Percentiles rank a stretch among this genome's conserved stretches.
Evolutionary conservation across 2,888 invertebrate genomes (phyloP).

Genomic region (Erebia epiphron): DNA sequence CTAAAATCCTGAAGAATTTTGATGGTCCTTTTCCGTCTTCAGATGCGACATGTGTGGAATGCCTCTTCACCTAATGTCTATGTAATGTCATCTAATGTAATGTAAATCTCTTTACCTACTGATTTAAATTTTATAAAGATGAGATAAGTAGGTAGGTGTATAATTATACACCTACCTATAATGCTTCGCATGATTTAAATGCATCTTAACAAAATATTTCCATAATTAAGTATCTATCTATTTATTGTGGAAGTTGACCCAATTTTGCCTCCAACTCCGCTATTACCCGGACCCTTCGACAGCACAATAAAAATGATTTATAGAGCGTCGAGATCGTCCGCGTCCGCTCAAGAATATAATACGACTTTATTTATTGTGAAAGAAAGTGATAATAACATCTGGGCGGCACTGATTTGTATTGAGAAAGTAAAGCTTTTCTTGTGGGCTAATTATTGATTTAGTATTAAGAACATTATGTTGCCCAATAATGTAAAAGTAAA

Average conservation of each 20-base stretch:
- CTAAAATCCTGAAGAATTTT: neutral
- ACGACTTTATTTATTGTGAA: slow-evolving; percentile 73
- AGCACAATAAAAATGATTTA: slow-evolving; percentile 80
- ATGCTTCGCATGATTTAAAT: slow-evolving; percentile 1
- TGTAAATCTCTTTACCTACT: too few relatives aligned
- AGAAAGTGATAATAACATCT: slow-evolving; percentile 71
- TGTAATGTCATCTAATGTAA: too few relatives aligned
- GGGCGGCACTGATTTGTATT: slow-evolving; percentile 55
- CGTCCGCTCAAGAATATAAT: slow-evolving; percentile 74
- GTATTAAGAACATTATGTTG: neutral
- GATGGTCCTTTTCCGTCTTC: neutral
- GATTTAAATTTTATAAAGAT: too few relatives aligned
- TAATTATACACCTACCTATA: too few relatives aligned
- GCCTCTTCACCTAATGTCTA: neutral
- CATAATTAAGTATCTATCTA: slow-evolving; percentile 36
- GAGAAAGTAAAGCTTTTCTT: slow-evolving; percentile 27
- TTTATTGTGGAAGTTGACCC: slow-evolving; percentile 64
- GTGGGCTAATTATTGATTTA: slow-evolving; percentile 16
- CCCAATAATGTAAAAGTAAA: too few relatives aligned
- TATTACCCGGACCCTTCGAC: slow-evolving; percentile 71
- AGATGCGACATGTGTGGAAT: neutral
- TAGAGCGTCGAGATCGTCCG: slow-evolving; percentile 68
- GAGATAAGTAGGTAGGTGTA: neutral
- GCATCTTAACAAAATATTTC: slow-evolving; percentile 16
- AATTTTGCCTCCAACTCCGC: slow-evolving; percentile 67